Conservation (phyloP, 2,113 vertebrate species). For the Potamarius usumacintae region DNA sequence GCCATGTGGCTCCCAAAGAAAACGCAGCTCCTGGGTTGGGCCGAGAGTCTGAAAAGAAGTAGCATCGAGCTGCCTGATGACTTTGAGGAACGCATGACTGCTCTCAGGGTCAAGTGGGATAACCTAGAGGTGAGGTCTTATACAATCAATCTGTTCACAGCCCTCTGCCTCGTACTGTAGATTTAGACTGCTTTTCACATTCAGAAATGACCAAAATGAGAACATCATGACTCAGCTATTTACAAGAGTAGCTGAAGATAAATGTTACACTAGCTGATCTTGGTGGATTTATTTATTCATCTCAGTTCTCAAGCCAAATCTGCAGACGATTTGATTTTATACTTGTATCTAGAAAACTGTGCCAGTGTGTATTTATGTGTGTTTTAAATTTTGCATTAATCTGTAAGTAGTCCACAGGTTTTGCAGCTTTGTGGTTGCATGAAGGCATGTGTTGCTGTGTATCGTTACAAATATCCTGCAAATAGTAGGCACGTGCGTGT, state of each 20-base stretch:
- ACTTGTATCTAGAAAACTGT: neutral
- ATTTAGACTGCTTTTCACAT: neutral
- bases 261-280: neutral
- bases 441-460: neutral
- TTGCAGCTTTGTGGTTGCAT: neutral
- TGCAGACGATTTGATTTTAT: neutral
- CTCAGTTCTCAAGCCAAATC: neutral
- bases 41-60: conserved; percentile 86
- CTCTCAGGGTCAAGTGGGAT: conserved; percentile 90
- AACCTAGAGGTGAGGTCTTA: conserved; percentile 84
- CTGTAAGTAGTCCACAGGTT: neutral
- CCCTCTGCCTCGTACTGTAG: neutral
- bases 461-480: neutral
- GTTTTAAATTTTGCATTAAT: neutral
- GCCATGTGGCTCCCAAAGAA: conserved; percentile 85
- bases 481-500: neutral
- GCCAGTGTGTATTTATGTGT: neutral
- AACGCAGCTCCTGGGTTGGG: conserved; percentile 83
- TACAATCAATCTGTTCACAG: conserved; percentile 2
- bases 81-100: conserved; percentile 86
- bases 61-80: conserved; percentile 78
- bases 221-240: conserved; percentile 8
- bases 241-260: neutral
- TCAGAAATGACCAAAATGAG: neutral
- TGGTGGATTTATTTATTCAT: neutral